phyloP scores from a whole-genome alignment of 2,113 vertebrate genomes.

The Genyomyrus donnyi region DNA sequence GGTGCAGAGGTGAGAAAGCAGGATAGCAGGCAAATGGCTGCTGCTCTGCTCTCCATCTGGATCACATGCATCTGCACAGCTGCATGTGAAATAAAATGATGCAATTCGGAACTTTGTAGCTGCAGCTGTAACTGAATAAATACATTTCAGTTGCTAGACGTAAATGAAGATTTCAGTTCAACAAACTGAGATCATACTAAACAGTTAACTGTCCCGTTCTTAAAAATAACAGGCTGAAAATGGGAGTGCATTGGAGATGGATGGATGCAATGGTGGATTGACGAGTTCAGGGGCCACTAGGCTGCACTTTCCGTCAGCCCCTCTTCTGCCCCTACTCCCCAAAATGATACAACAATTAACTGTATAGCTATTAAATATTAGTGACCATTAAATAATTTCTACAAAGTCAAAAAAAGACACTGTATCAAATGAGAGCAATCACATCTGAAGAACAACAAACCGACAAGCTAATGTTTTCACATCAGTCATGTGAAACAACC shows the following conservation, averaged over 20 bases:
- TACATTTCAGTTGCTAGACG: background rate
- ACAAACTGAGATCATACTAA: background rate
- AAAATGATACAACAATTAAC: background rate
- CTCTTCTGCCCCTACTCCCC: background rate
- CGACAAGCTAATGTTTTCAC: background rate
- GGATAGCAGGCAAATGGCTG: background rate
- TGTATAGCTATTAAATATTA: background rate
- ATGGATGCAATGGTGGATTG: background rate
- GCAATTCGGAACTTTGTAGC: background rate
- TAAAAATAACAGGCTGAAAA: background rate
- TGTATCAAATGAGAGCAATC: background rate
- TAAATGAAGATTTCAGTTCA: background rate
- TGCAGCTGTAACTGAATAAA: background rate
- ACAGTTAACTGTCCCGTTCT: background rate
- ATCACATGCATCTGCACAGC: background rate
- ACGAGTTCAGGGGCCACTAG: background rate
- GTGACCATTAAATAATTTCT: background rate
- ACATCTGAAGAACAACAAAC: background rate
- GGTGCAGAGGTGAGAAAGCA: background rate
- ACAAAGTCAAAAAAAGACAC: background rate
- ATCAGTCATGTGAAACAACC: background rate
- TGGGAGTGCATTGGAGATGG: background rate
- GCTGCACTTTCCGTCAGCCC: background rate
- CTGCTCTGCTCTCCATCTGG: background rate
- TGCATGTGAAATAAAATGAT: background rate